Percentiles rank a stretch among this genome's conserved stretches.
These are phyloP conservation scores for Rutilus rutilus DNA, from an alignment of 2,113 vertebrate species.

Conservation along the genomic window DNA sequence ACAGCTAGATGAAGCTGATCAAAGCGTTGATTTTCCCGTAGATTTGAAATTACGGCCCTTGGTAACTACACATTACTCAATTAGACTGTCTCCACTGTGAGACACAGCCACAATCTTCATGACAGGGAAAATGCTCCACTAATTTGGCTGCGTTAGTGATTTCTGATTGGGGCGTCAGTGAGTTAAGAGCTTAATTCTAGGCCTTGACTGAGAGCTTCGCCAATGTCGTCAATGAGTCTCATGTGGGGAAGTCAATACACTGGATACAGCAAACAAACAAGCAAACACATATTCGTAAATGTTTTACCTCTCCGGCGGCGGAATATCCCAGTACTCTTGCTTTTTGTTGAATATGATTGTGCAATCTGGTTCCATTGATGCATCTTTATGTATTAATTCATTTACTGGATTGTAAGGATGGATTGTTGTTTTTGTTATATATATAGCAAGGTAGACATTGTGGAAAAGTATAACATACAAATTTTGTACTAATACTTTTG, in stretches of 20 bases:
- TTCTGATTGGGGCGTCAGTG: slow-evolving; percentile 69
- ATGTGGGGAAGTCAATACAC: slow-evolving; percentile 57
- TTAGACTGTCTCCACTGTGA: slow-evolving; percentile 63
- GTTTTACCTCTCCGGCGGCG: background rate
- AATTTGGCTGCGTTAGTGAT: slow-evolving; percentile 59
- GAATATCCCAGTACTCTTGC: background rate
- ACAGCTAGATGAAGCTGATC: slow-evolving; percentile 60
- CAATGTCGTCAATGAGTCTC: slow-evolving; percentile 53
- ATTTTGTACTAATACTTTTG: too few species aligned
- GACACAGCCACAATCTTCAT: slow-evolving; percentile 60
- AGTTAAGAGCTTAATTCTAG: slow-evolving; percentile 67
- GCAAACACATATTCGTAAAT: slow-evolving; percentile 34
- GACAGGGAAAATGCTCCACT: slow-evolving; percentile 70
- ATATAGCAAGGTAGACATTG: too few species aligned
- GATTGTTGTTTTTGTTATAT: too few species aligned
- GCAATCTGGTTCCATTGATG: background rate
- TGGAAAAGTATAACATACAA: too few species aligned
- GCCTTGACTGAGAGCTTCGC: slow-evolving; percentile 63
- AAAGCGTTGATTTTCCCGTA: slow-evolving; percentile 68
- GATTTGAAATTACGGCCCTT: slow-evolving; percentile 67
- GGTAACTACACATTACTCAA: slow-evolving; percentile 48
- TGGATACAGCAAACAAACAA: slow-evolving; percentile 71
- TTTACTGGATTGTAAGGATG: background rate
- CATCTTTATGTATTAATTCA: background rate
- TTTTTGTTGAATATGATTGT: background rate